Evolutionary conservation across 23 tunicate genomes (phyloP).

Genomic region (Ciona savignyi): DNA sequence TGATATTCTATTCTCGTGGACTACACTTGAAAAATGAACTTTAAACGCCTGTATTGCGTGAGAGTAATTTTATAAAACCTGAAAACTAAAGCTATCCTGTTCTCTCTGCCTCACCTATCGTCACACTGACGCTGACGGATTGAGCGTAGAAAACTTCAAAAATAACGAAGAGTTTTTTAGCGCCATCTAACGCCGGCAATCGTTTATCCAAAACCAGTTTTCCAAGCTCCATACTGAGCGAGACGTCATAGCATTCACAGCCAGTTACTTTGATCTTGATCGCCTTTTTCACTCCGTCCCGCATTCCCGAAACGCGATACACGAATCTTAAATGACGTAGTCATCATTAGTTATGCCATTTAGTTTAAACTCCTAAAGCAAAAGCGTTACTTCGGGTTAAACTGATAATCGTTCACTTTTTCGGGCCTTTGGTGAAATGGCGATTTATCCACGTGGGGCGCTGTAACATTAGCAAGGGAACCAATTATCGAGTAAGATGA

Average conservation of each 20-base stretch:
- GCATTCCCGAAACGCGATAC: slow-evolving; percentile 63
- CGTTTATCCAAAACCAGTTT: slow-evolving; percentile 59
- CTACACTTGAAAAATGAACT: no score
- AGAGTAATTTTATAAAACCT: no score
- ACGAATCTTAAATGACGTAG: no score
- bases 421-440: slow-evolving; percentile 63
- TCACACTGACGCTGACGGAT: slow-evolving; percentile 85
- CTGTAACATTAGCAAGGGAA: slow-evolving; percentile 50
- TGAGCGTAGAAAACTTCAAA: slow-evolving; percentile 79
- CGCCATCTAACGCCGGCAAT: slow-evolving; percentile 47
- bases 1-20: no score
- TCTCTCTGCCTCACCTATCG: slow-evolving; percentile 73
- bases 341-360: not conserved
- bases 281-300: slow-evolving; percentile 71
- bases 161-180: slow-evolving; percentile 66
- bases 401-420: slow-evolving; percentile 48
- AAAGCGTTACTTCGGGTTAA: slow-evolving; percentile 51
- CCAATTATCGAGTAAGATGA: slow-evolving; percentile 68
- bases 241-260: slow-evolving; percentile 80
- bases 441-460: slow-evolving; percentile 58
- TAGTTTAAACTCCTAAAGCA: no score
- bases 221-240: slow-evolving; percentile 78
- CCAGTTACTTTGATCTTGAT: slow-evolving; percentile 72
- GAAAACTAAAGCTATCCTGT: no score
- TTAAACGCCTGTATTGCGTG: no score